Base-by-base conservation (phyloP, 2,113 vertebrate genomes). In the Neopipo cinnamomea region DNA sequence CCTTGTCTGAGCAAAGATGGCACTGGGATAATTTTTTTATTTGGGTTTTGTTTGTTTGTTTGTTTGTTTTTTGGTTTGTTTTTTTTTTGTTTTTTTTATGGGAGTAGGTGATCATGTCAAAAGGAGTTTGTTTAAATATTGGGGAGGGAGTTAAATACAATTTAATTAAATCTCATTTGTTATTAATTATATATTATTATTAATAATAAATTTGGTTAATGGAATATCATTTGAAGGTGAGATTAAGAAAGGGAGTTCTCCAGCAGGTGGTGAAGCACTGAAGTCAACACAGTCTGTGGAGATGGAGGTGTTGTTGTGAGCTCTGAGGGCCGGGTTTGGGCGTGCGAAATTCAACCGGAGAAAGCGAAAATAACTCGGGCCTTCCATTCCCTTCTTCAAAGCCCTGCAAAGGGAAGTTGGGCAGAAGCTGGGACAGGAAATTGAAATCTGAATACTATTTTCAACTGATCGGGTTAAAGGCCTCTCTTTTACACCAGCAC, bases 361-460 rank as follows among this genome's bases (percentile, higher is more conserved):
- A 62, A 86, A 83, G 81, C 11, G 30, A 93, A 89, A 96, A 96
- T 91, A 94, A 91, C 86, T 68, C 53, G 1, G 39, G 53, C 81
- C 80, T 77, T 83, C 37, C 76, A 19, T 81, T 84, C 56, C 95
- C 55, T 58, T 66, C 85, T 97, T 95, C 88, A 95, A 67, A 88
- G 95, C 87, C 82, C 95, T 91, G 92, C 90, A 6, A 41, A 96
- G 90, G 93, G 76, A 97, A 93, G 66, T 95, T 97, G 95, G 84
- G 59, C 81, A 95, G 95, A 74, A 95, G 93, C 94, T 87, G 85
- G 91, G 94, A 96, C 76, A 96, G 94, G 93, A 96, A 94, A 96
- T 95, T 71, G 88, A 86, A 97, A 93, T 89, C 65, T 93, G 96
- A 96, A 92, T 96, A 93, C 94, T 91, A 89, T 96, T 98, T 98